Evolutionary conservation across 2,888 invertebrate species (phyloP).

Genomic region (Pristionchus exspectatus): DNA sequence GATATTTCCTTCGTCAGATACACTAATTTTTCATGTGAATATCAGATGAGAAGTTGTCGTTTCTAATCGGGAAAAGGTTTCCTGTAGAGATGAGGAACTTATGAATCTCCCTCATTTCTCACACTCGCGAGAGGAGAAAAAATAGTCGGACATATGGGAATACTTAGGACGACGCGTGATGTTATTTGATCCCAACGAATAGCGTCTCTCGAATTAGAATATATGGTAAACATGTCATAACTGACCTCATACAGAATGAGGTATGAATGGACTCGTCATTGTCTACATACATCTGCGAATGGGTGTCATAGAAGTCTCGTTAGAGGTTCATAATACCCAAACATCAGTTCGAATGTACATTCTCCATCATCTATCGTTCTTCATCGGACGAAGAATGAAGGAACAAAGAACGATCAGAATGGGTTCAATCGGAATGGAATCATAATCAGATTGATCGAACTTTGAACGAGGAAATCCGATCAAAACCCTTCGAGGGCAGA

Average conservation of each 20-base stretch:
- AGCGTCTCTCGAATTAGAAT: conserved; percentile 2
- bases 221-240: background rate
- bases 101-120: background rate
- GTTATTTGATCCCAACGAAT: background rate
- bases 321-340: background rate
- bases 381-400: background rate
- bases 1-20: conserved; percentile 22
- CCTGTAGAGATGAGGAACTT: background rate
- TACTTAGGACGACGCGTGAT: conserved; percentile 21
- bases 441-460: conserved; percentile 29
- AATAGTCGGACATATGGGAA: conserved; percentile 26
- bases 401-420: background rate
- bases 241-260: background rate
- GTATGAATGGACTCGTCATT: background rate
- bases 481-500: background rate
- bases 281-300: background rate
- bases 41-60: background rate
- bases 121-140: background rate
- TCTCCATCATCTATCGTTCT: background rate
- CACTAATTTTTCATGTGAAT: conserved; percentile 30
- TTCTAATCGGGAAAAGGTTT: background rate
- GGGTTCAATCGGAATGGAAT: background rate
- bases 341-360: background rate
- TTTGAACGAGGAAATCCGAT: background rate
- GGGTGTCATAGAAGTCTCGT: background rate